phyloP scores from a whole-genome alignment of 2,888 invertebrate species.

The Drosophila pseudotalamancana region DNA sequence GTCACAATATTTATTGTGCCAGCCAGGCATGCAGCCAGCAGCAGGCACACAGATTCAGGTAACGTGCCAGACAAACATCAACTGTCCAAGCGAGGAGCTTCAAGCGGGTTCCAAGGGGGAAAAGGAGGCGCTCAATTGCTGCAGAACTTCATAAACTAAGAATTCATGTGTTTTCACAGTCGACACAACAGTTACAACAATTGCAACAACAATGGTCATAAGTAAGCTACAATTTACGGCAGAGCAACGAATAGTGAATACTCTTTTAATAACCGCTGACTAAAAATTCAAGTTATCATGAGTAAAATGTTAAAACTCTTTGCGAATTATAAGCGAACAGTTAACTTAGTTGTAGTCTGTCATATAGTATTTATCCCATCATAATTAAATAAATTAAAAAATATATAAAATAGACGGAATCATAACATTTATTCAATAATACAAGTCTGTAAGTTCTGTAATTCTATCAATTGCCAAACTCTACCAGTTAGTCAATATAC shows the following conservation, averaged over 20 bases:
- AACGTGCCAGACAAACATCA: constrained; percentile 68
- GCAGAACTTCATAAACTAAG: constrained; percentile 73
- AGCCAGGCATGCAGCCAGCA: background rate
- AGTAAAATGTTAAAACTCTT: background rate
- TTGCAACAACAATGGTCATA: constrained; percentile 34
- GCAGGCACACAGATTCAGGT: constrained; percentile 72
- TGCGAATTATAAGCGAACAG: background rate
- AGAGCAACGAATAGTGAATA: constrained; percentile 1
- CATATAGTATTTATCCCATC: no score
- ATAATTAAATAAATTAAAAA: background rate
- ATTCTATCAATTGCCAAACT: background rate
- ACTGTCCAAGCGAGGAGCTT: constrained; percentile 2
- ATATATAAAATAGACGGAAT: no score
- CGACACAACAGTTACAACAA: constrained; percentile 43
- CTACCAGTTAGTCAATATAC: background rate
- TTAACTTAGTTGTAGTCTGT: no score
- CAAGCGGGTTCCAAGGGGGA: no score
- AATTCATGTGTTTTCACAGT: constrained; percentile 67
- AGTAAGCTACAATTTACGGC: background rate
- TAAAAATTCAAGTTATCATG: no score
- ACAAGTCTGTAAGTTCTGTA: no score
- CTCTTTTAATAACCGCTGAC: background rate
- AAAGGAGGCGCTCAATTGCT: constrained; percentile 42
- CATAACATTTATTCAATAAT: no score
- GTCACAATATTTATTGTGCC: constrained; percentile 73